A percentile compares a stretch with the other conserved stretches of the same genome.
These are phyloP conservation scores for Actinostola sp. DNA, from an alignment of 92 coral and sea anemone genomes.

Conservation along the genomic window DNA sequence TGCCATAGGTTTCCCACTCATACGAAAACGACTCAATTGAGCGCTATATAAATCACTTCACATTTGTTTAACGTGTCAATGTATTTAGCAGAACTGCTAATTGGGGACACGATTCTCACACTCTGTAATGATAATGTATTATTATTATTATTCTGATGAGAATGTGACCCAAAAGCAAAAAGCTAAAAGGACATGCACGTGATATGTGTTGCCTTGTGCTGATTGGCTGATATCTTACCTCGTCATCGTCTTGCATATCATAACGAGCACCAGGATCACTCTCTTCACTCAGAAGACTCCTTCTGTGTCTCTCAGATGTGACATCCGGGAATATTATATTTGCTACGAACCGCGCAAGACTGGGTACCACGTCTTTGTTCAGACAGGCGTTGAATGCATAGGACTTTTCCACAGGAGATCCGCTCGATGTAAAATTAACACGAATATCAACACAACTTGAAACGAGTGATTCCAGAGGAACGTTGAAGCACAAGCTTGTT, in stretches of 20 bases:
- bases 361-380: conserved; percentile 87
- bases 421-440: conserved; percentile 75
- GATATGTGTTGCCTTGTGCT: background rate
- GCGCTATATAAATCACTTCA: too few species aligned
- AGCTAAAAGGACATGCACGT: too few species aligned
- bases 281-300: conserved; percentile 77
- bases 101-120: too few species aligned
- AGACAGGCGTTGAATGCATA: conserved; percentile 81
- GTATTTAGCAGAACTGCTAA: too few species aligned
- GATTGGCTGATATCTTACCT: conserved; percentile 19
- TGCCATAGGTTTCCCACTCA: too few species aligned
- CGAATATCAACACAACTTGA: conserved; percentile 84
- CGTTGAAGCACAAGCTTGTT: conserved; percentile 73
- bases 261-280: conserved; percentile 37
- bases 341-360: conserved; percentile 82
- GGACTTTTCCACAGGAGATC: conserved; percentile 49
- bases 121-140: too few species aligned
- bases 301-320: conserved; percentile 41
- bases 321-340: conserved; percentile 87
- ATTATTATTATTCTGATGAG: too few species aligned
- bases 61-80: too few species aligned
- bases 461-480: conserved; percentile 80
- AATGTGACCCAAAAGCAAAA: too few species aligned
- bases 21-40: too few species aligned
- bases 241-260: conserved; percentile 22